These are phyloP conservation scores for Ophioninae sp. DNA, from an alignment of 2,888 invertebrate genomes.

Conservation along the genomic window DNA sequence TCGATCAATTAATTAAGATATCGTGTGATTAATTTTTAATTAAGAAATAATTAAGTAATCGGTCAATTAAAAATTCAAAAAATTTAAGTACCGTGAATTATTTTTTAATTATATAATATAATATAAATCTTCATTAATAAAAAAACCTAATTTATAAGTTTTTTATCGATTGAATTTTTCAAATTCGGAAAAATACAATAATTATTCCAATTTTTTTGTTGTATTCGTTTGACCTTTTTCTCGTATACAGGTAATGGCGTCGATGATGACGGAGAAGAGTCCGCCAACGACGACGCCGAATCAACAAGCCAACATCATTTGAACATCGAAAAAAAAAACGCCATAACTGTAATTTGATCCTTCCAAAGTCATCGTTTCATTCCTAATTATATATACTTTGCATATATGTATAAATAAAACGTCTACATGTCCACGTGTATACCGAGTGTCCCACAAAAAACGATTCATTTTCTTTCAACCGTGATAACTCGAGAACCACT, in stretches of 20 bases:
- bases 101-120: too few relatives aligned
- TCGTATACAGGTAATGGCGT: conserved; percentile 72
- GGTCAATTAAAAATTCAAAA: too few relatives aligned
- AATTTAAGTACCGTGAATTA: too few relatives aligned
- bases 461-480: not conserved
- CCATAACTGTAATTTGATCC: conserved; percentile 50
- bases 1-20: too few relatives aligned
- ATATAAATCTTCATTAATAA: too few relatives aligned
- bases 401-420: conserved; percentile 9
- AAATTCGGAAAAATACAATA: not conserved
- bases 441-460: not conserved
- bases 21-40: too few relatives aligned
- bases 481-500: not conserved
- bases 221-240: conserved; percentile 3
- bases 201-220: not conserved
- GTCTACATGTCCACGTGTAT: not conserved
- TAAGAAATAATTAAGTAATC: too few relatives aligned
- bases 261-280: conserved; percentile 75
- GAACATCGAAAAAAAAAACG: conserved; percentile 52
- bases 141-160: too few relatives aligned
- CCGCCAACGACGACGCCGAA: conserved; percentile 74
- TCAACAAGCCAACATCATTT: conserved; percentile 76
- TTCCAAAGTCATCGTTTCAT: conserved; percentile 57
- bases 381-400: conserved; percentile 53
- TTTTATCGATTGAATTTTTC: too few relatives aligned